Conservation (phyloP, 2,797 vertebrate genomes). For the Epinephelus coioides region DNA sequence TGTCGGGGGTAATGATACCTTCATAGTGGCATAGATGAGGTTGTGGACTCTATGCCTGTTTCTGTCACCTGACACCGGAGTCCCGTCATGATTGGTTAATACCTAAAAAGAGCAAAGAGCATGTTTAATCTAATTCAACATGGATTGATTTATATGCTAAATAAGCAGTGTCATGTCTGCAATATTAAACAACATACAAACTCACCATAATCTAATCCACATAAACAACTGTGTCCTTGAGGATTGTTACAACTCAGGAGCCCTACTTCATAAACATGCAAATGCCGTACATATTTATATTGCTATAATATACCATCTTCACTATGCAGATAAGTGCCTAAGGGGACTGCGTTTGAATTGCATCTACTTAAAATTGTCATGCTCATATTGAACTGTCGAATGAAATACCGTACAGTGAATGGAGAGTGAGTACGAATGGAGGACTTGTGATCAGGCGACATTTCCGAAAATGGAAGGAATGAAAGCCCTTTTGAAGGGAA, state of each 20-base stretch:
- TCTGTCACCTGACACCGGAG: constrained; percentile 29
- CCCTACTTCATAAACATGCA: constrained; percentile 44
- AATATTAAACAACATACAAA: constrained; percentile 10
- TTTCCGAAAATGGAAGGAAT: constrained; percentile 51
- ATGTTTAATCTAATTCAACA: constrained; percentile 28
- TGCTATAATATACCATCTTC: background rate
- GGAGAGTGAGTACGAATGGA: constrained; percentile 33
- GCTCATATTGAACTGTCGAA: background rate
- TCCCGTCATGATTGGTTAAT: constrained; percentile 65
- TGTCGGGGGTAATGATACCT: constrained; percentile 46
- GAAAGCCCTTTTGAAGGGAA: constrained; percentile 31
- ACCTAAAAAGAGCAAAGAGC: constrained; percentile 75
- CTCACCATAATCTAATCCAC: background rate
- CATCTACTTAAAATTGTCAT: constrained; percentile 1
- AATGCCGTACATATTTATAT: constrained; percentile 11
- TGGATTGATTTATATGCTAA: constrained; percentile 8
- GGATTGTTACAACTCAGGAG: background rate
- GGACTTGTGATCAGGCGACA: constrained; percentile 24
- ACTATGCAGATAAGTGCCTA: constrained; percentile 2
- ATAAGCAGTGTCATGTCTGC: background rate
- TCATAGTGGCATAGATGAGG: constrained; percentile 37
- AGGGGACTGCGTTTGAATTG: background rate
- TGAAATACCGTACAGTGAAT: constrained; percentile 5
- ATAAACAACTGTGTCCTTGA: constrained; percentile 24
- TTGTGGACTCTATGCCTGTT: constrained; percentile 17